Evolutionary conservation across 2,797 vertebrate species (phyloP).

Genomic region (Lithobates sylvaticus): DNA sequence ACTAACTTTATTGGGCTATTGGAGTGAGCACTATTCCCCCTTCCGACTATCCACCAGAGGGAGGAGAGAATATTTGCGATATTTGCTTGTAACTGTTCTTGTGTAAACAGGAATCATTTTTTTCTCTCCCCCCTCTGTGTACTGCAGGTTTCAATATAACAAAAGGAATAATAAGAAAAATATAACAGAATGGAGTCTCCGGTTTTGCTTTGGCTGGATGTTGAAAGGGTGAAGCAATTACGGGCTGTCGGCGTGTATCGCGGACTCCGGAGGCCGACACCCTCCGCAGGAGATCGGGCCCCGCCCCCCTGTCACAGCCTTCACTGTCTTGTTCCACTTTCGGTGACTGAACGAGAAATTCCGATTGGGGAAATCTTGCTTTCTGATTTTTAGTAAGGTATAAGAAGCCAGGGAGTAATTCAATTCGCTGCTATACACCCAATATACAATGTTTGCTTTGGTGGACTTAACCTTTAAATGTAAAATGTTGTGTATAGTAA

Average conservation of each 20-base stretch:
- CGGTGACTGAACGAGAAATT: background rate
- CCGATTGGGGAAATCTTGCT: background rate
- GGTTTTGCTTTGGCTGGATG: background rate
- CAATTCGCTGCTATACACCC: too few relatives aligned
- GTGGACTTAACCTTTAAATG: too few relatives aligned
- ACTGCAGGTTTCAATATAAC: background rate
- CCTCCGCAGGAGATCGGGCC: background rate
- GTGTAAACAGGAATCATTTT: background rate
- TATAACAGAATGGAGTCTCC: background rate
- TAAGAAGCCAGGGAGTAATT: too few relatives aligned
- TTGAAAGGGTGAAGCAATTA: background rate
- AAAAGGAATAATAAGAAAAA: background rate
- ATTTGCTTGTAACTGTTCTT: conserved; percentile 38
- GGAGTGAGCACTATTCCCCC: conserved; percentile 30
- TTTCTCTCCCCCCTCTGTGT: background rate
- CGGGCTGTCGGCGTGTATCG: background rate
- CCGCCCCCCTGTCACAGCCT: background rate
- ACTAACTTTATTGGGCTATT: conserved; percentile 48
- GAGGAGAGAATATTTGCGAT: conserved; percentile 33
- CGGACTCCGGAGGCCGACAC: background rate
- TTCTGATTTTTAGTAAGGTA: too few relatives aligned
- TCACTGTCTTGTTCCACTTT: background rate
- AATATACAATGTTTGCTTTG: too few relatives aligned
- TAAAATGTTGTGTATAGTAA: too few relatives aligned
- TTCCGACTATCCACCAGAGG: conserved; percentile 32